Evolutionary conservation across 1,140 invertebrate genomes (phyloP).

Genomic region (Drosophila arawakana): DNA sequence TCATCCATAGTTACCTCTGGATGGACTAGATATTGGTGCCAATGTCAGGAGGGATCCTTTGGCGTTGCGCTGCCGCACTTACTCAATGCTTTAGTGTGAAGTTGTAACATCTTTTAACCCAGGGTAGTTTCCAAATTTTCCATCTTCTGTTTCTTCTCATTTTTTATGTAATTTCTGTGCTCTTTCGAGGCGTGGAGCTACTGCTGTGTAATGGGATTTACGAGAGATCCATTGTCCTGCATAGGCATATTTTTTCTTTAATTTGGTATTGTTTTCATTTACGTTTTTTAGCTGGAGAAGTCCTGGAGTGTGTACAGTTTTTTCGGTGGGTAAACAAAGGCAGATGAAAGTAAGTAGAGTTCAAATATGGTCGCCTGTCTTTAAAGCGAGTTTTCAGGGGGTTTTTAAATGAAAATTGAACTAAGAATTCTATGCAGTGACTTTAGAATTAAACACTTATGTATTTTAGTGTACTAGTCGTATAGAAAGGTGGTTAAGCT

Average conservation of each 20-base stretch:
- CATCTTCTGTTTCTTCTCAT: neutral
- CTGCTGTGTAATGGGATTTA: conserved; percentile 75
- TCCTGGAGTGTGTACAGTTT: no score
- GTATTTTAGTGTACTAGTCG: no score
- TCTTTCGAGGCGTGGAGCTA: conserved; percentile 80
- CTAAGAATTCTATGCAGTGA: no score
- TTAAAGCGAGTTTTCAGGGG: no score
- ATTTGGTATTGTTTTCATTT: conserved; percentile 30
- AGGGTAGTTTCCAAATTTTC: conserved; percentile 19
- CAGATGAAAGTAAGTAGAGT: no score
- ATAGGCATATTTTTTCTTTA: conserved; percentile 25
- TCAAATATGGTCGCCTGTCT: no score
- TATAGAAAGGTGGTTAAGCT: no score
- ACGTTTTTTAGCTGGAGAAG: conserved; percentile 3
- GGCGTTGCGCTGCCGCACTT: conserved; percentile 69
- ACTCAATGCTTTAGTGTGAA: conserved; percentile 80
- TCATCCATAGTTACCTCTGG: conserved; percentile 18
- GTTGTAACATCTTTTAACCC: conserved; percentile 65
- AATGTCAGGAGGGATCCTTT: conserved; percentile 70
- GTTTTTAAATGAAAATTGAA: no score
- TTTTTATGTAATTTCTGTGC: conserved; percentile 37
- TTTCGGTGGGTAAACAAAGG: no score
- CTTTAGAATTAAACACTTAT: no score
- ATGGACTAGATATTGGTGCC: conserved; percentile 40
- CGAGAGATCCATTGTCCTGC: conserved; percentile 45